Conservation (phyloP, 2,113 vertebrate genomes). For the Phodopus roborovskii region DNA sequence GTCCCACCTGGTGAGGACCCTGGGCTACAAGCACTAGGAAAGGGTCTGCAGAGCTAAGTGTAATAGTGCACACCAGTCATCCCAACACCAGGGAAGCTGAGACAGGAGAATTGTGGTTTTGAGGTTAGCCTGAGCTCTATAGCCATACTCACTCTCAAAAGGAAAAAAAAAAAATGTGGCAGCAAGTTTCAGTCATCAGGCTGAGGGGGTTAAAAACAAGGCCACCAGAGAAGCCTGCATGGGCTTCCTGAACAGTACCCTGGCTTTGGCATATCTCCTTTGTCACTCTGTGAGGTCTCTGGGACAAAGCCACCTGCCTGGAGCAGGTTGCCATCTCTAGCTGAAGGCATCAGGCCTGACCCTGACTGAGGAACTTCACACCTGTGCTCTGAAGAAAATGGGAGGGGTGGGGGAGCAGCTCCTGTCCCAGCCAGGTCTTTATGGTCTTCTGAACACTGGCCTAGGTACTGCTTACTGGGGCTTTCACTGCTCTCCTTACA, state of each 20-base stretch:
- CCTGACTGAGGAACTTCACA: background rate
- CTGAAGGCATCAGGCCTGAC: background rate
- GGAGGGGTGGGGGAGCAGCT: background rate
- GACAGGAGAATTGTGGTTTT: background rate
- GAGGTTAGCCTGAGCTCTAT: background rate
- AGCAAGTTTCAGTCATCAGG: background rate
- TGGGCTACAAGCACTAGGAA: background rate
- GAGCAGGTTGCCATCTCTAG: background rate
- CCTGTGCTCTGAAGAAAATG: background rate
- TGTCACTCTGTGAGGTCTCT: background rate
- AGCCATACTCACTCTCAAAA: background rate
- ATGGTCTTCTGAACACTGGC: background rate
- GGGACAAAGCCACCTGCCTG: too few species aligned
- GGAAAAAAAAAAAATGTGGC: background rate
- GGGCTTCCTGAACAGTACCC: background rate
- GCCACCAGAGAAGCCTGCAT: background rate
- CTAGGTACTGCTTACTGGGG: too few species aligned
- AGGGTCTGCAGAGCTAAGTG: too few species aligned
- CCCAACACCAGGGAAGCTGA: background rate
- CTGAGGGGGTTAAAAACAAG: background rate
- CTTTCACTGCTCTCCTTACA: conserved; percentile 14
- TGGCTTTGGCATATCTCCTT: too few species aligned
- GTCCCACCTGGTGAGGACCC: conserved; percentile 81
- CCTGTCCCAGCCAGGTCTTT: background rate
- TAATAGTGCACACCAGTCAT: fast-evolving